These are phyloP conservation scores for Drosophila equinoxialis DNA, from an alignment of 1,140 invertebrate genomes.

Conservation along the genomic window DNA sequence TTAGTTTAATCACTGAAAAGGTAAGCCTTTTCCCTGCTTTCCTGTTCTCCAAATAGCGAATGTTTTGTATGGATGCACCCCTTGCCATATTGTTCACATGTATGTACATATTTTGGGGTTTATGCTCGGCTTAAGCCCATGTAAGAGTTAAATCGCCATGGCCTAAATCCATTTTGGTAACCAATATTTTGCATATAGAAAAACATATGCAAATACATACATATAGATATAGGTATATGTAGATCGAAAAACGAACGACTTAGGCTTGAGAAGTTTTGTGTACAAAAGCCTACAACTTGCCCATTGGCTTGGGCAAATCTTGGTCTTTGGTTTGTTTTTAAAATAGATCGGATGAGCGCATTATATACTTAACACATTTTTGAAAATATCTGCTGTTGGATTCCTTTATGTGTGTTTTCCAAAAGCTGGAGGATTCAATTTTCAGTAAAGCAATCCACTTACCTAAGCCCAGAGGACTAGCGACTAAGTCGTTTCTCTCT, in stretches of 20 bases:
- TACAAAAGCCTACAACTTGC: constrained; percentile 22
- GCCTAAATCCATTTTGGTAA: constrained; percentile 42
- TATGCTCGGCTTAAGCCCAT: constrained; percentile 58
- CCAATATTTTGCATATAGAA: constrained; percentile 69
- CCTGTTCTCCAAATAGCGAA: not conserved
- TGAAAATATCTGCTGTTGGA: constrained; percentile 16
- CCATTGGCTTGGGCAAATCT: constrained; percentile 45
- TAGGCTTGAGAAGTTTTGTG: constrained; percentile 39
- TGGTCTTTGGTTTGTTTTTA: constrained; percentile 68
- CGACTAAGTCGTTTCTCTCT: constrained; percentile 64
- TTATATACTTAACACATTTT: constrained; percentile 79
- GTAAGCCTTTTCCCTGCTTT: constrained; percentile 7
- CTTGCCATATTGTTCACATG: not conserved
- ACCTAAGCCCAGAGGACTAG: constrained; percentile 64
- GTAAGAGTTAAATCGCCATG: constrained; percentile 74
- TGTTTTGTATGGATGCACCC: not conserved
- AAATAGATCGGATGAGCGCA: constrained; percentile 80
- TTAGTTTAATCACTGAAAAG: not conserved
- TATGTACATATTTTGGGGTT: constrained; percentile 65
- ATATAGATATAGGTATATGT: too few relatives aligned
- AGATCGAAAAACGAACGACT: constrained; percentile 31
- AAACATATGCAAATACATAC: not conserved
- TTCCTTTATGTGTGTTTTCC: constrained; percentile 4
- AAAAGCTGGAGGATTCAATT: constrained; percentile 51
- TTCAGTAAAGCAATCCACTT: constrained; percentile 72